Conservation (phyloP, 2,797 vertebrate genomes). For the Pseudochirops cupreus region DNA sequence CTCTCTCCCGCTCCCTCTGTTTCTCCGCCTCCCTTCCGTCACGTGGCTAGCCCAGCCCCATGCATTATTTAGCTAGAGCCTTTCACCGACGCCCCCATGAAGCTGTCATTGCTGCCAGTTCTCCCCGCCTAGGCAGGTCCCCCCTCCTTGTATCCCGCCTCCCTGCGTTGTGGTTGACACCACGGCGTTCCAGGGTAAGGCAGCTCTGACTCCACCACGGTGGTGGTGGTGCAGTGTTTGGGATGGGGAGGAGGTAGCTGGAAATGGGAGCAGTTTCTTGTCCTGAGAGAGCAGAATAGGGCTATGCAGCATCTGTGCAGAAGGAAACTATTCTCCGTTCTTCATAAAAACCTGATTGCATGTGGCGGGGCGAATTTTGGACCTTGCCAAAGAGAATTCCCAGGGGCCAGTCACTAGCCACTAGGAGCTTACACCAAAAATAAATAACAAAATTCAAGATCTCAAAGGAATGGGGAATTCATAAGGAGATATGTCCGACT, state of each 20-base stretch:
- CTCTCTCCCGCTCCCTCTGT: constrained; percentile 26
- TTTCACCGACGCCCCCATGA: not conserved
- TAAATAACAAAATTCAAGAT: not conserved
- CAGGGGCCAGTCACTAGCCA: constrained; percentile 17
- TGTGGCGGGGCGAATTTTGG: not conserved
- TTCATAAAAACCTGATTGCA: not conserved
- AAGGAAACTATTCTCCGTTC: not conserved
- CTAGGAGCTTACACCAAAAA: not conserved
- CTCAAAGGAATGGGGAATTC: not conserved
- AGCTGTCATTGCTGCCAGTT: not conserved
- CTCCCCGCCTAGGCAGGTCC: not conserved
- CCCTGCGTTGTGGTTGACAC: not conserved
- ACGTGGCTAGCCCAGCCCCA: constrained; percentile 74
- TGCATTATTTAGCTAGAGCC: constrained; percentile 55
- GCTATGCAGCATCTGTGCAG: not conserved
- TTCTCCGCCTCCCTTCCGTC: constrained; percentile 74
- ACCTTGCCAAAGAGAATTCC: not conserved
- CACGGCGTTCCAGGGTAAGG: not conserved
- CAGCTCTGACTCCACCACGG: not conserved
- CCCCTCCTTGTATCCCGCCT: fast-evolving
- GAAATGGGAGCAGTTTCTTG: not conserved
- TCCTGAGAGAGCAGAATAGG: constrained; percentile 48
- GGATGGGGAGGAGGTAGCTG: not conserved
- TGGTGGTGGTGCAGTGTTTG: not conserved
- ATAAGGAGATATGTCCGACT: not conserved